These are phyloP conservation scores for Pemphigus obesinymphae DNA, from an alignment of 1,140 invertebrate species.

Conservation along the genomic window DNA sequence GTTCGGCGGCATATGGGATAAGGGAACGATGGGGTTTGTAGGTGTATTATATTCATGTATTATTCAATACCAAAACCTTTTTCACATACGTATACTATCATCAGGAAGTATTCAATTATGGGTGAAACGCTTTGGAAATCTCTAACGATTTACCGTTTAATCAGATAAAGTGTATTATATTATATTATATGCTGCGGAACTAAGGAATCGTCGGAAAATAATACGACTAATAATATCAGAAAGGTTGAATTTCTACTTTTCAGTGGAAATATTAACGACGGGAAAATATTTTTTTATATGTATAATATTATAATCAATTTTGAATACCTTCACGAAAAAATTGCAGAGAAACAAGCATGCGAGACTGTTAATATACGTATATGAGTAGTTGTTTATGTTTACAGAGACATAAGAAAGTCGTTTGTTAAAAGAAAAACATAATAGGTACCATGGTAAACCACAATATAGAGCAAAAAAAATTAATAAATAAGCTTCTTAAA, in stretches of 20 bases:
- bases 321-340: no score
- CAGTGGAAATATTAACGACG: background rate
- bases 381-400: background rate
- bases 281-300: background rate
- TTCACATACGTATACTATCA: no score
- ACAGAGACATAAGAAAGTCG: conserved; percentile 5
- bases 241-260: background rate
- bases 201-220: background rate
- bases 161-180: background rate
- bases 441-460: conserved; percentile 11
- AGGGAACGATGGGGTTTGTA: background rate
- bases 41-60: conserved; percentile 1
- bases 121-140: conserved; percentile 2
- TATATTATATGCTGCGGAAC: no score
- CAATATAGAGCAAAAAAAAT: background rate
- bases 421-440: conserved; percentile 2
- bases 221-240: background rate
- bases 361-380: no score
- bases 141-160: conserved; percentile 7
- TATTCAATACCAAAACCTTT: conserved; percentile 19
- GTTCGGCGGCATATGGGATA: no score
- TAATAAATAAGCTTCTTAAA: background rate
- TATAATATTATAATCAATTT: background rate
- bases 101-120: conserved; percentile 22
- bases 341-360: no score